Base-by-base conservation (phyloP, 2,888 invertebrate genomes). In the Papilio elwesi region DNA sequence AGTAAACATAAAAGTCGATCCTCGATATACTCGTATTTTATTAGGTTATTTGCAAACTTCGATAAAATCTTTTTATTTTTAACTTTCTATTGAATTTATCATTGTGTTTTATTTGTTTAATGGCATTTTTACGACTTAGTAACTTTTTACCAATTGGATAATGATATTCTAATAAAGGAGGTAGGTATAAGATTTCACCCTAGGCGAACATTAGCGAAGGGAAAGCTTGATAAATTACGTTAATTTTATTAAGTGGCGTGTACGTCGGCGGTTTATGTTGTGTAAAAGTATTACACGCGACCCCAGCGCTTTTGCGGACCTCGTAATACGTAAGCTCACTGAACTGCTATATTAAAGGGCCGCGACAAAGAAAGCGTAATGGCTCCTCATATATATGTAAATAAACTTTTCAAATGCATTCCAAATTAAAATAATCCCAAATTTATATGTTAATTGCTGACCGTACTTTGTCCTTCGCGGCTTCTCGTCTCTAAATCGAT, bases 371-470 rank as follows among this genome's bases (percentile, higher is more conserved):
- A 90, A 91, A 89, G 88, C 82, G 85, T 90, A 89, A 90, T 89
- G 85, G 85, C 74, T 84, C 79, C 87, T 88, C 87, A 89, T 92
- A 89, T 91, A 91, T 86, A 93, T 92, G 92, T 88, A 89, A 92
- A 92, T 92, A 90, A 87, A 90, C 87, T 88, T 87, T 85, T 85
- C 81, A 87, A 91, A 91, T 91, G 92, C 90, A 88, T 89, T 91
- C 88, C 85, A 91, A 92, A 92, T 92, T 92, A 93, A 92, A 92
- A 91, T 91, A 90, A 92, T 91, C 90, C 90, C 85, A 83, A 92
- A 92, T 92, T 91, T 92, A 91, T 90, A 93, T 92, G 93, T 89
- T 89, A 93, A 92, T 92, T 90, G 84, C 87, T 89, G 88, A 89
- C 91, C 91, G 89, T 90, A 88, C 85, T 90, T 89, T 88, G 91